Percentiles rank a stretch among this genome's conserved stretches.
Evolutionary conservation across 2,797 vertebrate species (phyloP).

Genomic region (Macroramphosus scolopax): DNA sequence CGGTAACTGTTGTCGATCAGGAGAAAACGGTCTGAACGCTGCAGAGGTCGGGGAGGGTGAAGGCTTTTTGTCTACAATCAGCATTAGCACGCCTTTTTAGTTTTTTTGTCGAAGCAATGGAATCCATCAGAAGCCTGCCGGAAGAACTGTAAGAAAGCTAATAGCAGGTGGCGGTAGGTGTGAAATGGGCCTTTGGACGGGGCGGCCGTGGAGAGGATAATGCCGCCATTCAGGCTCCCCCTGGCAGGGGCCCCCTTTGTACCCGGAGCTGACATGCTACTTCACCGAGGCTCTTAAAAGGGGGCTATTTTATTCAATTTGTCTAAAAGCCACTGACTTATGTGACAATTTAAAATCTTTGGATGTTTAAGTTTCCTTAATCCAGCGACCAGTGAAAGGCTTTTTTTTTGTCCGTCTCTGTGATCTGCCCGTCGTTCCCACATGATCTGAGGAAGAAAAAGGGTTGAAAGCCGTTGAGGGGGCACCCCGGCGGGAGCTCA

Average conservation of each 20-base stretch:
- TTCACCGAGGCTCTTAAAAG: slow-evolving; percentile 74
- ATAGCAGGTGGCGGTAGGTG: slow-evolving; percentile 82
- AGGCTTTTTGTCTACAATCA: slow-evolving; percentile 72
- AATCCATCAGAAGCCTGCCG: slow-evolving; percentile 73
- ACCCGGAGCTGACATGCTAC: slow-evolving; percentile 71
- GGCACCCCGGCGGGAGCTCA: slow-evolving; percentile 50
- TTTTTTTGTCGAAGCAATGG: slow-evolving; percentile 72
- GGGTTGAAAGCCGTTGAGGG: slow-evolving; percentile 50
- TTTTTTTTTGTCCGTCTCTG: slow-evolving; percentile 53
- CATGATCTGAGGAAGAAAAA: slow-evolving; percentile 35
- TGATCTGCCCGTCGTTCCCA: slow-evolving; percentile 69
- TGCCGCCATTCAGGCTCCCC: slow-evolving; percentile 77
- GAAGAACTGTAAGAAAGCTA: slow-evolving; percentile 81
- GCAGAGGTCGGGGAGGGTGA: slow-evolving; percentile 57
- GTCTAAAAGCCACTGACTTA: slow-evolving; percentile 82
- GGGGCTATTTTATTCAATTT: slow-evolving; percentile 83
- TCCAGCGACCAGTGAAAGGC: slow-evolving; percentile 58
- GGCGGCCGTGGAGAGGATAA: slow-evolving; percentile 75
- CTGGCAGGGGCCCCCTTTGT: slow-evolving; percentile 79
- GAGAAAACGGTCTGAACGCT: slow-evolving; percentile 43
- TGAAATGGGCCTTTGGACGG: slow-evolving; percentile 77
- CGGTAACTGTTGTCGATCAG: slow-evolving; percentile 65
- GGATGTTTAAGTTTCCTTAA: slow-evolving; percentile 80
- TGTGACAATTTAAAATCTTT: slow-evolving; percentile 81
- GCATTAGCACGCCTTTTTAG: slow-evolving; percentile 74